A percentile compares a stretch with the other conserved stretches of the same genome.
phyloP scores from a whole-genome alignment of 1,140 invertebrate species.

The Panagrolaimus sp. region DNA sequence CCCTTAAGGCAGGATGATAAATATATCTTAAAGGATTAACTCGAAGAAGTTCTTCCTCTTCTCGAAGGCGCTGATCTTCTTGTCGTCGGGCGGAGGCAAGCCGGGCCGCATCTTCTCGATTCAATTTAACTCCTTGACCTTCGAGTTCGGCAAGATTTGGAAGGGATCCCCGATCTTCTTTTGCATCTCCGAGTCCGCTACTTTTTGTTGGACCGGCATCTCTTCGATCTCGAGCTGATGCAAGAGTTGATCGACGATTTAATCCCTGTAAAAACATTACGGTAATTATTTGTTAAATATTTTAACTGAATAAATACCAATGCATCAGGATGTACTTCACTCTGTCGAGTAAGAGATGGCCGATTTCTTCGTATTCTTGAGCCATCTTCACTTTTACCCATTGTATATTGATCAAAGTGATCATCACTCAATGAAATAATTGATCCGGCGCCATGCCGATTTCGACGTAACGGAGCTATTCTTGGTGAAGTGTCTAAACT shows the following conservation, averaged over 20 bases:
- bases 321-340: constrained; percentile 44
- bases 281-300: background rate
- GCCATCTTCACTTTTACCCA: constrained; percentile 35
- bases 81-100: constrained; percentile 85
- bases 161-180: constrained; percentile 66
- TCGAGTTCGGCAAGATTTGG: constrained; percentile 74
- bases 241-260: constrained; percentile 56
- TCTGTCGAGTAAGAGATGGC: constrained; percentile 56
- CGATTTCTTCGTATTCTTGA: constrained; percentile 45
- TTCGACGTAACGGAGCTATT: constrained; percentile 1
- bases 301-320: constrained; percentile 21
- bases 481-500: background rate
- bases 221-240: constrained; percentile 39
- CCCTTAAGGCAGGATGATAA: constrained; percentile 91
- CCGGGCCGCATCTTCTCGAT: constrained; percentile 83
- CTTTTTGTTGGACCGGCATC: background rate
- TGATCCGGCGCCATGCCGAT: constrained; percentile 28
- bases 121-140: constrained; percentile 67
- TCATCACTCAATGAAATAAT: constrained; percentile 55
- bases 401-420: constrained; percentile 56
- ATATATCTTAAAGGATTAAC: constrained; percentile 88
- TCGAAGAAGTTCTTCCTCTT: constrained; percentile 81
- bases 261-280: constrained; percentile 26
- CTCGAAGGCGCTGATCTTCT: constrained; percentile 80
- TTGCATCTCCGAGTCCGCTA: constrained; percentile 9